Evolutionary conservation across 2,888 invertebrate genomes (phyloP), one percentile per base, ranked within the genome.

Genomic region (Neocrepidodera transversa): DNA sequence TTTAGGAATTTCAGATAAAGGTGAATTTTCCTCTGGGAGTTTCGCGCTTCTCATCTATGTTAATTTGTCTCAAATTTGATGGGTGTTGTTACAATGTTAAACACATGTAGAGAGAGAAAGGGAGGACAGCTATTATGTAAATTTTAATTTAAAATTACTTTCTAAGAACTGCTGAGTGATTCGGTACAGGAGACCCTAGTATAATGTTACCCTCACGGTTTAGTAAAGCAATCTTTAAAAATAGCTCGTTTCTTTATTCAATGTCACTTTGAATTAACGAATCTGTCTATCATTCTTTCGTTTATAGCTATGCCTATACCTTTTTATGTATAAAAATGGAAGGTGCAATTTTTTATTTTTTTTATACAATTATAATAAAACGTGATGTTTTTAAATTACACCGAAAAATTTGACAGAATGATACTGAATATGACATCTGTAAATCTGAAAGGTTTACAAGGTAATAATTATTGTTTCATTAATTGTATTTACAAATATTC

Each of bases 191-290:
- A 56, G 60, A 48, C 64, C 51, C 55, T 52, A 32, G 55, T 57
- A 54, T 60, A 55, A 61, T 64, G 63, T 65, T 67, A 67, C 58
- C 66, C 67, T 50, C 51, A 59, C 68, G 64, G 65, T 69, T 71
- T 72, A 68, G 66, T 66, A 55, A 61, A 67, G 66, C 66, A 69
- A 71, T 70, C 69, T 65, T 54, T 66, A 68, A 67, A 66, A 69
- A 70, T 55, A 48, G 65, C 65, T 62, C 56, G 58, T 64, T 58
- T 54, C 59, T 62, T 55, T 64, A 65, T 61, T 53, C 14, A 36
- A 58, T 57, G 48, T 42, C 42, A 42, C 40, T n/a, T 40, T n/a
- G 17, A 40, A 42, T 42, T 18, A 42, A 16, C 42, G 42, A 42
- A 42, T 11, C 23, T 11, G 42, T n/a, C 42, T 20, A n/a, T 42